These are phyloP conservation scores for Hyalella azteca DNA, from an alignment of 2,888 invertebrate species.

Conservation along the genomic window DNA sequence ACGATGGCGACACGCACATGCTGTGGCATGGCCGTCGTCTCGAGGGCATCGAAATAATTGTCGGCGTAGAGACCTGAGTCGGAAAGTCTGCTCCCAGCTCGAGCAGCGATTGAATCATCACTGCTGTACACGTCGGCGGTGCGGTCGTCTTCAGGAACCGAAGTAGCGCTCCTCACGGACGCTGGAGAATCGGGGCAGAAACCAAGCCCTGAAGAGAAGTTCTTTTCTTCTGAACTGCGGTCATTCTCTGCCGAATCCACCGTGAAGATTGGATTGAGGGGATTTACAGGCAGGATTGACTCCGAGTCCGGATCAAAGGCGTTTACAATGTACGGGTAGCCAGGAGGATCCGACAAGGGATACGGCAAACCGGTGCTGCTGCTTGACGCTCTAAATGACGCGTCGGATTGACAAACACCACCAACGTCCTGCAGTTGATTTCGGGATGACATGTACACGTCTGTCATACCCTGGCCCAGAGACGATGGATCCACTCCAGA, in stretches of 20 bases:
- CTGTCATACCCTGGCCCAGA: neutral
- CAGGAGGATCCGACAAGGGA: slow-evolving; percentile 30
- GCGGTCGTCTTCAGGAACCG: neutral
- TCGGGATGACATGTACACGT: neutral
- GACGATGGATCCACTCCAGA: slow-evolving; percentile 10
- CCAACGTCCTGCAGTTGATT: neutral
- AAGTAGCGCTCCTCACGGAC: slow-evolving; percentile 3
- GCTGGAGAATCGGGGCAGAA: slow-evolving; percentile 30
- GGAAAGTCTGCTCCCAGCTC: neutral
- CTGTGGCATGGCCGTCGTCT: neutral
- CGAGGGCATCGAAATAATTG: neutral
- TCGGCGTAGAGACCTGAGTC: slow-evolving; percentile 11
- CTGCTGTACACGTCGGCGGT: neutral
- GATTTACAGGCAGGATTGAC: slow-evolving; percentile 19
- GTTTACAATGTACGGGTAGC: slow-evolving; percentile 22
- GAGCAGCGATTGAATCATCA: neutral
- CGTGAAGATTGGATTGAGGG: neutral
- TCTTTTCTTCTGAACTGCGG: neutral
- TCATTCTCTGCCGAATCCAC: neutral
- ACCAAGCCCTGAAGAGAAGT: neutral
- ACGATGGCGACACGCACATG: slow-evolving; percentile 12
- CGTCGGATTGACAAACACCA: no score
- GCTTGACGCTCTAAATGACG: neutral
- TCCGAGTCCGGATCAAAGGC: neutral
- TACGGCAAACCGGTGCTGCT: neutral